These are phyloP conservation scores for Aproaerema taeniolella DNA, from an alignment of 2,888 invertebrate species.

Conservation along the genomic window DNA sequence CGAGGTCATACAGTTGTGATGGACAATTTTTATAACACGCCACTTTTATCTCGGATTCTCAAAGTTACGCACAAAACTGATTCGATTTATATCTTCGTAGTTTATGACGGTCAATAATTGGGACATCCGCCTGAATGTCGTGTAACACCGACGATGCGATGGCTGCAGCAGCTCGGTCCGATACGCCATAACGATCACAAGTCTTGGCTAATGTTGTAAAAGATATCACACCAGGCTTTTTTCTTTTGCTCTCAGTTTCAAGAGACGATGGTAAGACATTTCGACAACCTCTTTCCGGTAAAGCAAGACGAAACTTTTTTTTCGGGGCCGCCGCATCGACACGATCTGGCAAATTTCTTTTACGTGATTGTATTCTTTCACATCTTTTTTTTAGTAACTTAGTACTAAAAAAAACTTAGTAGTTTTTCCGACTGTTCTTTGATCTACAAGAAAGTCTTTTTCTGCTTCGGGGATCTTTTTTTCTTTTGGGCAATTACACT, in stretches of 20 bases:
- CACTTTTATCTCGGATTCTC: constrained; percentile 24
- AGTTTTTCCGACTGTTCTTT: too few relatives aligned
- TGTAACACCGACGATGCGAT: constrained; percentile 19
- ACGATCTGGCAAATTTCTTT: too few relatives aligned
- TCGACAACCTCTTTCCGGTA: constrained; percentile 2
- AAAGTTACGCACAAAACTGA: constrained; percentile 18
- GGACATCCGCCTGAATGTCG: constrained; percentile 10
- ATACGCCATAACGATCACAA: constrained; percentile 22
- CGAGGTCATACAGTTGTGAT: constrained; percentile 25
- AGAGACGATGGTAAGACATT: constrained; percentile 1
- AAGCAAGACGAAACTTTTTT: background rate
- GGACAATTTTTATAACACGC: constrained; percentile 31
- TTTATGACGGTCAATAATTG: constrained; percentile 16
- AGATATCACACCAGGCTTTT: background rate
- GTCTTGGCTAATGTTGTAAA: constrained; percentile 12
- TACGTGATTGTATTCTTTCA: too few relatives aligned
- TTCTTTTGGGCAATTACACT: too few relatives aligned
- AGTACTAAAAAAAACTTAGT: too few relatives aligned
- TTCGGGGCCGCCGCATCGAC: background rate
- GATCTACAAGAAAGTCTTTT: too few relatives aligned
- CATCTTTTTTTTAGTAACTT: too few relatives aligned
- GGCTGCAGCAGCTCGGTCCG: constrained; percentile 21
- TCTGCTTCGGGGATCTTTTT: too few relatives aligned
- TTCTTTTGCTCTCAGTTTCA: constrained; percentile 4
- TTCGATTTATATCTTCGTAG: constrained; percentile 17